Evolutionary conservation across 2,888 invertebrate species (phyloP).

Genomic region (Cremastobaeus sp.): DNA sequence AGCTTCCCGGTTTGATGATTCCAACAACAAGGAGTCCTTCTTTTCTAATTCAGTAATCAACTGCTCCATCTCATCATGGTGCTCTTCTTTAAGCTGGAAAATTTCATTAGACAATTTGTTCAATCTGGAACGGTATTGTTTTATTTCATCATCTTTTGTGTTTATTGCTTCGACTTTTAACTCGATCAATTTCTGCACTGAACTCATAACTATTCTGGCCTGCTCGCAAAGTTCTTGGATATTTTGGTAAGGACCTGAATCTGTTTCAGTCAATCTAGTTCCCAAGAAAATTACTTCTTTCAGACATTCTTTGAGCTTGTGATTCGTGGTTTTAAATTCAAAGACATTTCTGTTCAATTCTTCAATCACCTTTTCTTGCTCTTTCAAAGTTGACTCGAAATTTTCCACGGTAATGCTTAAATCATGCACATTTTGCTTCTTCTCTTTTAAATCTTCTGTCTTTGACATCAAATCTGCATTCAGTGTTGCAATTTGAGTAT

Average conservation of each 20-base stretch:
- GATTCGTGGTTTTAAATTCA: constrained; percentile 14
- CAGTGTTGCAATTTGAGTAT: constrained; percentile 4
- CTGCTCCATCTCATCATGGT: too few species aligned
- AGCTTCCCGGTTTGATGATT: too few species aligned
- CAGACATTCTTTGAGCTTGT: constrained; percentile 1
- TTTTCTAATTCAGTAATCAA: too few species aligned
- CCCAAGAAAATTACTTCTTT: constrained; percentile 15
- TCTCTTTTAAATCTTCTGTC: constrained; percentile 8
- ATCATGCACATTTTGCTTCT: not conserved
- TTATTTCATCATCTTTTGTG: constrained; percentile 48
- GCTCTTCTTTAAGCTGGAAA: too few species aligned
- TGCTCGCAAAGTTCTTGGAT: constrained; percentile 43
- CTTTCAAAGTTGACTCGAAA: constrained; percentile 8
- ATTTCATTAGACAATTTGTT: too few species aligned
- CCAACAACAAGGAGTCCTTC: too few species aligned
- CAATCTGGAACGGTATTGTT: too few species aligned
- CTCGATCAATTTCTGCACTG: constrained; percentile 29
- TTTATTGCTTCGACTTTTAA: too few species aligned
- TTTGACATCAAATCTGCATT: not conserved
- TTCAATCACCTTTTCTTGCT: constrained; percentile 14
- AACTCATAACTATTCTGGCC: constrained; percentile 39
- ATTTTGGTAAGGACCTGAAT: constrained; percentile 5
- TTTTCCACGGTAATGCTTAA: constrained; percentile 2
- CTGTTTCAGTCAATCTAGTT: constrained; percentile 12
- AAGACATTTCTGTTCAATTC: constrained; percentile 16